A percentile compares a stretch with the other conserved stretches of the same genome.
phyloP scores from a whole-genome alignment of 2,113 vertebrate genomes.

The Martes martes region DNA sequence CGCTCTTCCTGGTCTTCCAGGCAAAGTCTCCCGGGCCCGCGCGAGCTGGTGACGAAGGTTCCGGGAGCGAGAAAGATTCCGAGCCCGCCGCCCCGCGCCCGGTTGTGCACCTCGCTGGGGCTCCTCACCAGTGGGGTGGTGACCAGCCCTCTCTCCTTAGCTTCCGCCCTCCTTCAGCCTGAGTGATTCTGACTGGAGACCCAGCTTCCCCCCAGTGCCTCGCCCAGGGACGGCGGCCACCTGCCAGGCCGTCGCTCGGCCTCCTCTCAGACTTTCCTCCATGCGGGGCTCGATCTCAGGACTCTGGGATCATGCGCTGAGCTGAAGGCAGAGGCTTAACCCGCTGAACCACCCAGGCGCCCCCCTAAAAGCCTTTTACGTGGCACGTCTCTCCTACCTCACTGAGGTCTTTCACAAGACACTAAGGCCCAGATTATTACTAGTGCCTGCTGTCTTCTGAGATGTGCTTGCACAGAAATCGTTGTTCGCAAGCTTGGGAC shows the following conservation, averaged over 20 bases:
- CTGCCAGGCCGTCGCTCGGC: background rate
- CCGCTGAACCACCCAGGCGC: no score
- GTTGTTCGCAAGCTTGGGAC: background rate
- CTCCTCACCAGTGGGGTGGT: background rate
- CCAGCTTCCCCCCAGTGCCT: background rate
- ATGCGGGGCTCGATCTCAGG: no score
- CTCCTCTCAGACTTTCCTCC: background rate
- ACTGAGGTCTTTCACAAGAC: background rate
- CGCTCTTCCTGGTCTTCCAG: fast-evolving
- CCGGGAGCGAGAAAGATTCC: fast-evolving
- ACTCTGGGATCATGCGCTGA: no score
- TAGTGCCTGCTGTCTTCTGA: background rate
- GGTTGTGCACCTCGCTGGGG: background rate
- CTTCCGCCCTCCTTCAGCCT: background rate
- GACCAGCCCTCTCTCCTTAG: background rate
- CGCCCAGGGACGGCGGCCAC: background rate
- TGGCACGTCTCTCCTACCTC: background rate
- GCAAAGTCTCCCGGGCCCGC: fast-evolving
- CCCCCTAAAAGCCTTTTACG: background rate
- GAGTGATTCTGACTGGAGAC: background rate
- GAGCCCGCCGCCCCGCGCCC: fast-evolving
- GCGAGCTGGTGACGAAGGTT: background rate
- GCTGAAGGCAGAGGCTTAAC: no score
- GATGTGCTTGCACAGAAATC: background rate
- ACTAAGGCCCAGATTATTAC: background rate